Base-by-base conservation (phyloP, 2,888 invertebrate genomes). In the Habroteleia sp. region DNA sequence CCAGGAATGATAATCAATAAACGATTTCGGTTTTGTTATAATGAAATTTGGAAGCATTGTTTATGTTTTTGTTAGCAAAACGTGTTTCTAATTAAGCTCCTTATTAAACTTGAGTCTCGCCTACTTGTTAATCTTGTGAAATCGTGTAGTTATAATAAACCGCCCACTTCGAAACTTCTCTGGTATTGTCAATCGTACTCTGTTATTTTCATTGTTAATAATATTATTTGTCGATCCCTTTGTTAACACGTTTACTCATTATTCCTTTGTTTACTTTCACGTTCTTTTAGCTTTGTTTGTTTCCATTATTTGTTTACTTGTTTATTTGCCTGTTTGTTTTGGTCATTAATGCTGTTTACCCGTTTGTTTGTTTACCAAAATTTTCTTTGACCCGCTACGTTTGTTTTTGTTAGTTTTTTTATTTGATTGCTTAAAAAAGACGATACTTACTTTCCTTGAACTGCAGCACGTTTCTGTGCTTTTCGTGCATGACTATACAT, bases 361-460 rank as follows among this genome's bases (percentile, higher is more conserved):
- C n/a, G n/a, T 35, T 35, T 35, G 13, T 35, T 35, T 35, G 14
- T 33, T 8, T 33, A 33, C 1, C 11, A 8, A 8, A n/a, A 4
- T 4, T 27, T 25, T 17, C 37, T n/a, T n/a, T n/a, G n/a, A n/a
- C n/a, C n/a, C n/a, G n/a, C n/a, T 23, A 16, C 6, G 16, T n/a
- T 17, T 39, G 16, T 20, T 39, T 39, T 16, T 37, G 16, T 14
- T 17, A 3, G 3, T 37, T 35, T 5, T 6, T 13, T 6, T 33
- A 11, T 4, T 14, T n/a, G n/a, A n/a, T n/a, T n/a, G n/a, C n/a
- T n/a, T n/a, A n/a, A n/a, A n/a, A n/a, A n/a, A n/a, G n/a, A n/a
- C n/a, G 10, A 42, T 80, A 92, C 94, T 93, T 87, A 95, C 95
- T 94, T 89, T 95, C 94, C 91, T 95, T 95, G 86, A 94, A 95